Base-by-base conservation (phyloP, 2,888 invertebrate genomes). In the Cylloceria caligata region DNA sequence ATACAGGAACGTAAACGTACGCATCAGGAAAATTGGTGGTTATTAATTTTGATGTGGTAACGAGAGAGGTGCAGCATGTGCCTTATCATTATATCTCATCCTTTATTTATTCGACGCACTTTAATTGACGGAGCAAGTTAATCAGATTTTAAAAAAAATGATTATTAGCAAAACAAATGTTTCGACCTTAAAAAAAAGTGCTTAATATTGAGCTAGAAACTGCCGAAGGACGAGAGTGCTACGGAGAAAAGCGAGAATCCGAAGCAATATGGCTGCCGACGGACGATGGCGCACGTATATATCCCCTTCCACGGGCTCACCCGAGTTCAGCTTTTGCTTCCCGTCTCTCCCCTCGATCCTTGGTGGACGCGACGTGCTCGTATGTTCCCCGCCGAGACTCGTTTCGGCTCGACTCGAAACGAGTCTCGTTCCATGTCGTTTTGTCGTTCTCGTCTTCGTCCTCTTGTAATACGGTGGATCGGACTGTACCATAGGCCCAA, bases 181-280 rank as follows among this genome's bases (percentile, higher is more conserved):
- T 19, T 36, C 13, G n/a, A 34, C 16, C 34, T 3, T 42, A 45
- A 16, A 30, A 49, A 65, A 52, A 42, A 36, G 13, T 24, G 16
- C 16, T 19, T 34, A 2, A 36, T 13, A 30, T 30, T 24, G 11
- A 13, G 55, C 30, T 6, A 7, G 16, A 34, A 34, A 9, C 16
- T 19, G 16, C 34, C 9, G 30, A 34, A 34, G 30, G 7, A 36
- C 30, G 42, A 24, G 57, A 69, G 21, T 27, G n/a, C 19, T 4
- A 24, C 30, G 34, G 49, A 80, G 71, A 80, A 42, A 80, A 52
- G 39, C 19, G 65, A 55, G 64, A 52, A 67, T 76, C 42, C 57
- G 55, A 55, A 52, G 52, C 80, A 79, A 79, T 76, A 90, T 90
- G 90, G 90, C 89, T 84, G 89, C 89, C 89, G 89, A 87, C 88